Percentiles rank a stretch among this genome's conserved stretches.
Conservation (phyloP, 1,140 invertebrate genomes). For the Drosophila littoralis region DNA sequence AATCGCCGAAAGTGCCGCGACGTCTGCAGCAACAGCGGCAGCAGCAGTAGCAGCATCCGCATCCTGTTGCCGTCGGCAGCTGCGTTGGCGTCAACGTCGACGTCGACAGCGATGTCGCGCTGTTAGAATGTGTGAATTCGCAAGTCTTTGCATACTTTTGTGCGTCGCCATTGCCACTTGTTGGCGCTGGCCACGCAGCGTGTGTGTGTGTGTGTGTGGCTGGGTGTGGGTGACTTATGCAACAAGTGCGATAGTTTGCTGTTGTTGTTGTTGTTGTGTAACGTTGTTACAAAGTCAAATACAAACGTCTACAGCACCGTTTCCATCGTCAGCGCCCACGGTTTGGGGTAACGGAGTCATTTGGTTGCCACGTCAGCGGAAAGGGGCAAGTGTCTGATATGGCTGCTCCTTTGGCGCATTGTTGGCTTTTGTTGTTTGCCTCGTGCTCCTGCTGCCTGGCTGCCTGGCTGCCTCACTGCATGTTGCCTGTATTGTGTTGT, state of each 20-base stretch:
- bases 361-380: neutral
- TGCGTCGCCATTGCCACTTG: conserved; percentile 74
- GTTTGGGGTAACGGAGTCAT: neutral
- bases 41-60: conserved; percentile 7
- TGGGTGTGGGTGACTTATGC: conserved; percentile 64
- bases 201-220: conserved; percentile 11
- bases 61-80: conserved; percentile 39
- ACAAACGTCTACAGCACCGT: conserved; percentile 57
- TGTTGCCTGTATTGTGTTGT: conserved; percentile 28
- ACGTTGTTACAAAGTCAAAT: conserved; percentile 81
- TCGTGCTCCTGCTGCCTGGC: conserved; percentile 33
- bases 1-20: conserved; percentile 75
- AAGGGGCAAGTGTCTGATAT: conserved; percentile 33
- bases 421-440: conserved; percentile 56
- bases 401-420: conserved; percentile 62
- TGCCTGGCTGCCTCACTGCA: neutral
- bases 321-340: conserved; percentile 40
- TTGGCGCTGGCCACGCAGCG: conserved; percentile 40
- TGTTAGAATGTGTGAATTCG: conserved; percentile 77
- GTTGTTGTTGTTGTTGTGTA: conserved; percentile 56
- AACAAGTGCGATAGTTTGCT: conserved; percentile 73
- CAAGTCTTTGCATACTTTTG: conserved; percentile 79
- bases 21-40: conserved; percentile 16
- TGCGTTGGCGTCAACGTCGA: conserved; percentile 25
- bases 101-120: conserved; percentile 32